Percentiles rank a stretch among this genome's conserved stretches.
Conservation (phyloP, 2,113 vertebrate genomes). For the Pogona vitticeps region DNA sequence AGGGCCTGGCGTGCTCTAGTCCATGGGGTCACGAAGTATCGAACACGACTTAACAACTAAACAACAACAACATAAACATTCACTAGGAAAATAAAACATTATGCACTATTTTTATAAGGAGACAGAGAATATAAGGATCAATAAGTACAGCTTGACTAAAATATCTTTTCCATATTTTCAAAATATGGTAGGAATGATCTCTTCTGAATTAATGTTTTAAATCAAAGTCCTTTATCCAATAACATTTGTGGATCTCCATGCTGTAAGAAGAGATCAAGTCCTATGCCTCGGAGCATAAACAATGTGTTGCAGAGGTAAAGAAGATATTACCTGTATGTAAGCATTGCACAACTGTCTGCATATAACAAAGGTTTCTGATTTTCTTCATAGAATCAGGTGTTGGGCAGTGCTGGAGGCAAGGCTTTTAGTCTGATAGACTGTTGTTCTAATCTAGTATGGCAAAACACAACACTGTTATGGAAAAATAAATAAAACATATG, state of each 20-base stretch:
- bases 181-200: neutral
- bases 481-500: slow-evolving; percentile 6
- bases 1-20: no score
- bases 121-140: neutral
- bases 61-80: slow-evolving; percentile 1
- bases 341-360: neutral
- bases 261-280: slow-evolving; percentile 9
- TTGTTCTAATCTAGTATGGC: slow-evolving; percentile 33
- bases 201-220: slow-evolving; percentile 9
- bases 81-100: neutral
- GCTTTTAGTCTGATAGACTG: neutral
- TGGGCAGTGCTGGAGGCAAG: slow-evolving; percentile 13
- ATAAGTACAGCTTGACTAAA: neutral
- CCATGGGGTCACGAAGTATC: no score
- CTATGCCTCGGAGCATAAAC: rapidly evolving
- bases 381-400: slow-evolving; percentile 19
- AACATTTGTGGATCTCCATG: neutral
- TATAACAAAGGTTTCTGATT: slow-evolving; percentile 1
- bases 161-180: neutral
- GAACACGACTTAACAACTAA: no score
- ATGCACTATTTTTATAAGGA: slow-evolving; percentile 12
- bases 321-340: slow-evolving; percentile 37
- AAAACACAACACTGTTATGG: slow-evolving; percentile 32
- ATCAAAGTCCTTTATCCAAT: neutral
- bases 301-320: slow-evolving; percentile 25